phyloP scores from a whole-genome alignment of 2,888 invertebrate genomes.

The Torymus aiolomorphi region DNA sequence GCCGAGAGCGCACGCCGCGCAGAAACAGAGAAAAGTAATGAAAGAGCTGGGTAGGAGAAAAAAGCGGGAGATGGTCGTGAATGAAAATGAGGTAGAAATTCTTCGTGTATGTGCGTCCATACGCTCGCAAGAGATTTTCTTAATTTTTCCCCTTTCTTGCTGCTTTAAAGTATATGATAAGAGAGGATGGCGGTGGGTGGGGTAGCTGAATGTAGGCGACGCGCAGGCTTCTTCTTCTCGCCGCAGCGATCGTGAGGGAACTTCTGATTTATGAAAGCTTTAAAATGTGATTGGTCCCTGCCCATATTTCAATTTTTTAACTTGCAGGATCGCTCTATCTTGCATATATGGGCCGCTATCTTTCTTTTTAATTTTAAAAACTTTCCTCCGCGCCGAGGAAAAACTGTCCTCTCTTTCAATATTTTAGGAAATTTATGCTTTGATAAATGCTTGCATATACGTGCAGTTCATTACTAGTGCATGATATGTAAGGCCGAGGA shows the following conservation, averaged over 20 bases:
- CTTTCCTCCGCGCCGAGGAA: background rate
- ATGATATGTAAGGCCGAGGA: too few species aligned
- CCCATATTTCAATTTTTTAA: conserved; percentile 50
- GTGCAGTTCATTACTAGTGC: too few species aligned
- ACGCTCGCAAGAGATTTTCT: conserved; percentile 21
- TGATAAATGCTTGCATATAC: background rate
- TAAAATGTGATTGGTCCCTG: conserved; percentile 47
- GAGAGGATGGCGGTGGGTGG: conserved; percentile 3
- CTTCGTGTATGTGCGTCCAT: conserved; percentile 27
- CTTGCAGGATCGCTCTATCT: conserved; percentile 16
- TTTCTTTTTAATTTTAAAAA: conserved; percentile 23
- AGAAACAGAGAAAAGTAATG: conserved; percentile 35
- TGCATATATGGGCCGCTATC: background rate
- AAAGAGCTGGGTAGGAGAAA: conserved; percentile 43
- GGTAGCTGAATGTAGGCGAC: conserved; percentile 28
- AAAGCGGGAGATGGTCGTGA: conserved; percentile 46
- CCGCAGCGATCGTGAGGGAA: conserved; percentile 48
- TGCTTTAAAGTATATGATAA: conserved; percentile 45
- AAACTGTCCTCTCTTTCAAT: conserved; percentile 7
- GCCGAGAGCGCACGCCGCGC: background rate
- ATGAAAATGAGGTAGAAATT: conserved; percentile 57
- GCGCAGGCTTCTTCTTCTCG: background rate
- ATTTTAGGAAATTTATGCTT: conserved; percentile 1
- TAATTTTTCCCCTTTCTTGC: conserved; percentile 45
- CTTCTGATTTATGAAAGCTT: conserved; percentile 48